A percentile compares a stretch with the other conserved stretches of the same genome.
Conservation (phyloP, 64 coral and sea anemone genomes). For the Pocillopora damicornis region DNA sequence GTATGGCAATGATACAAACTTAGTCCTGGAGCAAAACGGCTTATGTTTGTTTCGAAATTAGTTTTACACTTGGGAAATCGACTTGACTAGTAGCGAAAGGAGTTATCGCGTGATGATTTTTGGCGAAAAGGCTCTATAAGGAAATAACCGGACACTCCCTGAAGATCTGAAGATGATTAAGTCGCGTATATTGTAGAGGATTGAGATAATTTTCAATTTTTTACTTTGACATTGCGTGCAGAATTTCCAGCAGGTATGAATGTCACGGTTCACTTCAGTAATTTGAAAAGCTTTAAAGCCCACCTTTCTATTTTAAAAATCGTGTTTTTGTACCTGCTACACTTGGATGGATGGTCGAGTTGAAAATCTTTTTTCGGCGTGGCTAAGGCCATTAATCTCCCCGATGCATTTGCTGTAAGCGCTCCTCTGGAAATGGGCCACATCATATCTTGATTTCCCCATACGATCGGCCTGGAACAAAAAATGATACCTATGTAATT, state of each 20-base stretch:
- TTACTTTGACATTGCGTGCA: not conserved
- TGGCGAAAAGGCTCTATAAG: too few relatives aligned
- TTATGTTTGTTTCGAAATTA: too few relatives aligned
- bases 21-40: too few relatives aligned
- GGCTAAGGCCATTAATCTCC: conserved; percentile 53
- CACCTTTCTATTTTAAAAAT: not conserved
- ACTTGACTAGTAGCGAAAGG: too few relatives aligned
- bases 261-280: not conserved
- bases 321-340: conserved; percentile 3
- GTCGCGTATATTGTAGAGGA: not conserved
- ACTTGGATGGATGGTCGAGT: conserved; percentile 43
- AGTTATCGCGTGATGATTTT: too few relatives aligned
- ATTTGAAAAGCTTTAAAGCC: not conserved
- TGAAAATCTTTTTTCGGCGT: conserved; percentile 60
- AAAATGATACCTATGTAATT: not conserved
- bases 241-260: not conserved
- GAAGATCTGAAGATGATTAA: not conserved
- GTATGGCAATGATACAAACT: too few relatives aligned
- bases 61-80: too few relatives aligned
- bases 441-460: conserved; percentile 66
- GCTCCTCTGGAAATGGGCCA: conserved; percentile 44
- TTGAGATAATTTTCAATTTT: not conserved
- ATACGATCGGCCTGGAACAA: conserved; percentile 49
- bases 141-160: too few relatives aligned
- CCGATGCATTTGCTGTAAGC: conserved; percentile 21